Percentiles rank a stretch among this genome's conserved stretches.
These are phyloP conservation scores for Lasius platythorax DNA, from an alignment of 2,888 invertebrate species.

Conservation along the genomic window DNA sequence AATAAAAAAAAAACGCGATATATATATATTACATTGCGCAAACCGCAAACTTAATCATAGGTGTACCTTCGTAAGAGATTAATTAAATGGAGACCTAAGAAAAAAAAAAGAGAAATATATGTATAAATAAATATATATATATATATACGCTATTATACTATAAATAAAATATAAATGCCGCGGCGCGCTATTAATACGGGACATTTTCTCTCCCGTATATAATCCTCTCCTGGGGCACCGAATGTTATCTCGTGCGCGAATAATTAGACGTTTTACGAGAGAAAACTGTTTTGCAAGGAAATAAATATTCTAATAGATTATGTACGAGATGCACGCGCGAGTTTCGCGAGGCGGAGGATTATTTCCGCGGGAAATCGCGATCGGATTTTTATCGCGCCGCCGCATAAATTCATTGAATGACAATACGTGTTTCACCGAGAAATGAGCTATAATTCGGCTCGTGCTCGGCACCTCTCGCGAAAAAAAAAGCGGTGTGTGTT, in stretches of 20 bases:
- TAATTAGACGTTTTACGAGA: background rate
- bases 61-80: slow-evolving; percentile 62
- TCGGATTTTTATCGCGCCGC: slow-evolving; percentile 45
- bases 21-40: slow-evolving; percentile 24
- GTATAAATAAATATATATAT: slow-evolving; percentile 62
- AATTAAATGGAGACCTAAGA: slow-evolving; percentile 58
- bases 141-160: slow-evolving; percentile 63
- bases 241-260: background rate
- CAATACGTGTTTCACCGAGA: slow-evolving; percentile 80
- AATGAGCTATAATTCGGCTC: slow-evolving; percentile 68
- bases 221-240: background rate
- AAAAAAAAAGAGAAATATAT: slow-evolving; percentile 47
- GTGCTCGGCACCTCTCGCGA: slow-evolving; percentile 13
- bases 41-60: slow-evolving; percentile 56
- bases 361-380: background rate
- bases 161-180: slow-evolving; percentile 67
- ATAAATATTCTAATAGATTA: background rate
- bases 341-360: background rate
- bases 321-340: background rate
- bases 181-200: slow-evolving; percentile 30
- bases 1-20: background rate
- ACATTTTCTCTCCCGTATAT: background rate
- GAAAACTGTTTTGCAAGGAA: background rate
- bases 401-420: slow-evolving; percentile 81
- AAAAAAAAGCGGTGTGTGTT: background rate